Conservation (phyloP, 2,888 invertebrate species). For the Emmelina monodactyla region DNA sequence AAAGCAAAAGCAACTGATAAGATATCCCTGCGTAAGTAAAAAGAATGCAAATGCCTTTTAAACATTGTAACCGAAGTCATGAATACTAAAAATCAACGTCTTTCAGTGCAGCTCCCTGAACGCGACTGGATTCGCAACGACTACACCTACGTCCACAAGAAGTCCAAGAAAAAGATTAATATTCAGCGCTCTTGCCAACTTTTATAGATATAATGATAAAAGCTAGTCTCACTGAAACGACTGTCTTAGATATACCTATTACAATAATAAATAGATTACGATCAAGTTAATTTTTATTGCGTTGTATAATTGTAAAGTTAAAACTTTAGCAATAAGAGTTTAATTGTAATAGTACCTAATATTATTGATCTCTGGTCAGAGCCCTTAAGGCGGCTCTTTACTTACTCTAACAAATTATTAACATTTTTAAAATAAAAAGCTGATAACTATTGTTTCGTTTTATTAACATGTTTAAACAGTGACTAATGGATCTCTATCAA, state of each 20-base stretch:
- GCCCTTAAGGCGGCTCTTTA: too few species aligned
- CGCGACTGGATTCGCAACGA: conserved; percentile 34
- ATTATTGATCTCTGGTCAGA: too few species aligned
- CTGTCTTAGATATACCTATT: too few species aligned
- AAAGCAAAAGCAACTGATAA: conserved; percentile 37
- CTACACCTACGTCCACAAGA: conserved; percentile 32
- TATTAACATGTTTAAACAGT: conserved; percentile 62
- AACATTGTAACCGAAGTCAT: not conserved
- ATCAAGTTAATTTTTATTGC: too few species aligned
- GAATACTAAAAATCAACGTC: conserved; percentile 39
- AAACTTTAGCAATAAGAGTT: too few species aligned
- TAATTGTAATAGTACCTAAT: too few species aligned
- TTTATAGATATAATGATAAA: conserved; percentile 26
- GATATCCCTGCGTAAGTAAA: conserved; percentile 56
- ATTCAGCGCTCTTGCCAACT: conserved; percentile 52
- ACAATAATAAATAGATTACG: too few species aligned
- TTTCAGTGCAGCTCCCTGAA: conserved; percentile 56
- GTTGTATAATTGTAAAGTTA: too few species aligned
- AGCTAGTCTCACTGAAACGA: too few species aligned
- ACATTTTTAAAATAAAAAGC: not conserved
- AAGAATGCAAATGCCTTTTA: conserved; percentile 28
- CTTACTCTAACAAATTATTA: too few species aligned
- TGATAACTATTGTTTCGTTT: not conserved
- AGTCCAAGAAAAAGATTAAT: conserved; percentile 37
- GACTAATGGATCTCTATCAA: conserved; percentile 80